phyloP scores from a whole-genome alignment of 2,888 invertebrate genomes.

The Capitulum mitella region DNA sequence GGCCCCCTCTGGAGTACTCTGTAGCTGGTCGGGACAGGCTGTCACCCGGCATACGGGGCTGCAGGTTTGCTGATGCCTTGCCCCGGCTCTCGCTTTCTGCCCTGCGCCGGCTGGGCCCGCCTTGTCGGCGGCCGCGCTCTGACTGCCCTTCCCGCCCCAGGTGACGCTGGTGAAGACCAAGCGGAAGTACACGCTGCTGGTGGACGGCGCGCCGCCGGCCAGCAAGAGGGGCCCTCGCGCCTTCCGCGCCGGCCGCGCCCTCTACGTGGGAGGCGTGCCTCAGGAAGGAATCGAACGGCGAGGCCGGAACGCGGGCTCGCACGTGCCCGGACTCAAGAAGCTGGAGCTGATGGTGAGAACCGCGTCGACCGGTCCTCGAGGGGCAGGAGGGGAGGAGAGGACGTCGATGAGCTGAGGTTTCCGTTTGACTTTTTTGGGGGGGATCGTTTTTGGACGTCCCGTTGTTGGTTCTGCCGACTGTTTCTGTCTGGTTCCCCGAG shows the following conservation, averaged over 20 bases:
- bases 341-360: not conserved
- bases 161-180: not conserved
- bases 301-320: not conserved
- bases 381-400: no score
- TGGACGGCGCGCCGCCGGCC: not conserved
- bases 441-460: not conserved
- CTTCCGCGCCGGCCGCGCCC: not conserved
- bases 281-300: not conserved
- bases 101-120: not conserved
- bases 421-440: not conserved
- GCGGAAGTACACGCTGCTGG: constrained; percentile 15
- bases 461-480: not conserved
- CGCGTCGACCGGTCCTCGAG: no score
- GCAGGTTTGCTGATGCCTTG: not conserved
- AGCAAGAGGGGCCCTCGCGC: not conserved
- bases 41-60: no score
- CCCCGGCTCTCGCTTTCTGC: not conserved
- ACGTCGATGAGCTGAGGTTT: no score
- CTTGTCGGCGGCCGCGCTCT: not conserved
- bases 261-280: constrained; percentile 6
- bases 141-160: not conserved
- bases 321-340: not conserved
- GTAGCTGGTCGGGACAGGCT: no score
- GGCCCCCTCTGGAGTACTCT: no score
- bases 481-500: no score